Conservation (phyloP, 2,888 invertebrate genomes). For the Napeogenes sylphis region DNA sequence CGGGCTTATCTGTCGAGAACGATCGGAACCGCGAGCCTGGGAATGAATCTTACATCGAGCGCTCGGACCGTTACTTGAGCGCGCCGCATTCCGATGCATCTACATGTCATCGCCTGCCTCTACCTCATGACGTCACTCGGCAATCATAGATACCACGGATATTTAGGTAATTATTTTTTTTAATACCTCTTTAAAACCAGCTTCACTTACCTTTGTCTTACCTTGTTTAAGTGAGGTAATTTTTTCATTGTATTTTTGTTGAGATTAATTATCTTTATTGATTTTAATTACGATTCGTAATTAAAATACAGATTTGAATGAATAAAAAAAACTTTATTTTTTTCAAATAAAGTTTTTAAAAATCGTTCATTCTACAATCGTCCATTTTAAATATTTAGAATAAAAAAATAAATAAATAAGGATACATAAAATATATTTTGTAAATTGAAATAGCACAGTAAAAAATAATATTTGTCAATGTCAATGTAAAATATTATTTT, state of each 20-base stretch:
- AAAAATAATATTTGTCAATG: conserved; percentile 4
- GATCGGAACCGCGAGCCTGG: conserved; percentile 57
- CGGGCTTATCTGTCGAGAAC: conserved; percentile 63
- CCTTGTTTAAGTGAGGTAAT: not conserved
- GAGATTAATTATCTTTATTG: not conserved
- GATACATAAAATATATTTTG: too few species aligned
- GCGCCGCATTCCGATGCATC: conserved; percentile 37
- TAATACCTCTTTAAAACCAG: not conserved
- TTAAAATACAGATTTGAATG: too few species aligned
- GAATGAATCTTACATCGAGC: conserved; percentile 51
- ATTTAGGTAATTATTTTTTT: conserved; percentile 23
- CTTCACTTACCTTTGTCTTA: not conserved
- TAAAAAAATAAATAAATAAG: too few species aligned
- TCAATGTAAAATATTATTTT: conserved; percentile 25
- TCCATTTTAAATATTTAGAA: too few species aligned
- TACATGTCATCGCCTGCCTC: conserved; percentile 45
- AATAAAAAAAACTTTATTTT: too few species aligned
- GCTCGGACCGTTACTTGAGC: conserved; percentile 18
- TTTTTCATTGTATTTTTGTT: not conserved
- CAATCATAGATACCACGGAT: conserved; percentile 36
- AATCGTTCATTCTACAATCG: too few species aligned
- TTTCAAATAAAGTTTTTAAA: too few species aligned
- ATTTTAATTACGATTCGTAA: too few species aligned
- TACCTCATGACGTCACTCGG: conserved; percentile 39
- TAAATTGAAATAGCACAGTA: too few species aligned